phyloP scores from a whole-genome alignment of 2,113 vertebrate genomes.

The Egretta garzetta region DNA sequence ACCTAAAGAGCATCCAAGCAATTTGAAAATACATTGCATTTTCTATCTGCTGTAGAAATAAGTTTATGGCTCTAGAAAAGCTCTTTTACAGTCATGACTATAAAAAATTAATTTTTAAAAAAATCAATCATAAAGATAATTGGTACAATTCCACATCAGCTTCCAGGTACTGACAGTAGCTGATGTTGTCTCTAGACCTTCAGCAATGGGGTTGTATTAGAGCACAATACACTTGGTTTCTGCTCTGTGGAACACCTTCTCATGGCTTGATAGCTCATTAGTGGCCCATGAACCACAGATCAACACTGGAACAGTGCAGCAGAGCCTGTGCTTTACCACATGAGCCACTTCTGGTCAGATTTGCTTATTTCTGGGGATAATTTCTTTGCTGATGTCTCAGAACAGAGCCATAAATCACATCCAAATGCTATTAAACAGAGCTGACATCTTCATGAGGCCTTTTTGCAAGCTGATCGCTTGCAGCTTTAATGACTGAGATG shows the following conservation, averaged over 20 bases:
- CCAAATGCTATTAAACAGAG: neutral
- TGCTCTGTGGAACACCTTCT: neutral
- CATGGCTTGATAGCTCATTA: neutral
- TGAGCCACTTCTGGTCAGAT: neutral
- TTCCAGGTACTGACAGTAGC: neutral
- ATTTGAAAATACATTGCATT: neutral
- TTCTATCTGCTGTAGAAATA: neutral
- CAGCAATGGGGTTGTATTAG: neutral
- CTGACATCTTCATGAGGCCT: neutral
- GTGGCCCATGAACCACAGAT: neutral
- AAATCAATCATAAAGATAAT: neutral
- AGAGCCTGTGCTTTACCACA: neutral
- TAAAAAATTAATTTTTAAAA: neutral
- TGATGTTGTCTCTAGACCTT: neutral
- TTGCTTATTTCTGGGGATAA: neutral
- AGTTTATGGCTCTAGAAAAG: neutral
- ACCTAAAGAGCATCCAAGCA: neutral
- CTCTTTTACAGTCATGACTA: neutral
- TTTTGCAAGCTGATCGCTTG: neutral
- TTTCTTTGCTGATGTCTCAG: neutral
- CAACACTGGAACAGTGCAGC: neutral
- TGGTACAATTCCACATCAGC: neutral
- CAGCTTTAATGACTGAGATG: neutral
- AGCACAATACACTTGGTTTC: neutral
- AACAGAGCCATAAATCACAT: neutral